Conservation (phyloP, 2,113 vertebrate genomes). For the Pogonocichla stellata region DNA sequence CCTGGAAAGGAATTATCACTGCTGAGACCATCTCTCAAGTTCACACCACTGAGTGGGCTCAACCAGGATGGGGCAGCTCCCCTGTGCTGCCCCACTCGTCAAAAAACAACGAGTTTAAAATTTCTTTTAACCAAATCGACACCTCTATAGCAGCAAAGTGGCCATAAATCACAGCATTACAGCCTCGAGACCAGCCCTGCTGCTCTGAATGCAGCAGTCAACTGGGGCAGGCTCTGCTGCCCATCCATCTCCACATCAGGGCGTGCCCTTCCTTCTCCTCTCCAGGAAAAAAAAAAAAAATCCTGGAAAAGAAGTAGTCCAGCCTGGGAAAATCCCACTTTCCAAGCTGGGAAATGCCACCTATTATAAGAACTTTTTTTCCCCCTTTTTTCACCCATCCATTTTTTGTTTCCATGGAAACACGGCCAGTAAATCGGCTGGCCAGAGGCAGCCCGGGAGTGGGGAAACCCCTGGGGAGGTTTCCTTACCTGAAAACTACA, state of each 20-base stretch:
- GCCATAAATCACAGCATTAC: neutral
- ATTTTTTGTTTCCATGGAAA: constrained; percentile 45
- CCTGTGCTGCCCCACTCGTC: neutral
- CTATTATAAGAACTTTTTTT: neutral
- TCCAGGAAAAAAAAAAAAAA: neutral
- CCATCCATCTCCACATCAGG: neutral
- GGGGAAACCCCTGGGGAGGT: neutral
- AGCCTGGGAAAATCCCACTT: neutral
- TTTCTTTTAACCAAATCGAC: neutral
- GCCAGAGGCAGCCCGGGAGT: neutral
- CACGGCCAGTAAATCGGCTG: neutral
- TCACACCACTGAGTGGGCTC: neutral
- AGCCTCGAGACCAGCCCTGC: accelerated
- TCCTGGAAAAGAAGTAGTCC: neutral
- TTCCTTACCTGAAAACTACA: constrained; percentile 39
- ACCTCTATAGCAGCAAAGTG: neutral
- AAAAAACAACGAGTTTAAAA: neutral
- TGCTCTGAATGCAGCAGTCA: neutral
- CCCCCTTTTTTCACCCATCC: neutral
- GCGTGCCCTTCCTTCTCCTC: neutral
- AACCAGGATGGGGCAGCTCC: neutral
- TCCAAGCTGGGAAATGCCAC: neutral
- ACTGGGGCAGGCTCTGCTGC: neutral
- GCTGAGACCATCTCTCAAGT: neutral
- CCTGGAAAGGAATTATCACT: accelerated